Percentiles rank a stretch among this genome's conserved stretches.
phyloP scores from a whole-genome alignment of 2,113 vertebrate species.

The Anoplopoma fimbria region DNA sequence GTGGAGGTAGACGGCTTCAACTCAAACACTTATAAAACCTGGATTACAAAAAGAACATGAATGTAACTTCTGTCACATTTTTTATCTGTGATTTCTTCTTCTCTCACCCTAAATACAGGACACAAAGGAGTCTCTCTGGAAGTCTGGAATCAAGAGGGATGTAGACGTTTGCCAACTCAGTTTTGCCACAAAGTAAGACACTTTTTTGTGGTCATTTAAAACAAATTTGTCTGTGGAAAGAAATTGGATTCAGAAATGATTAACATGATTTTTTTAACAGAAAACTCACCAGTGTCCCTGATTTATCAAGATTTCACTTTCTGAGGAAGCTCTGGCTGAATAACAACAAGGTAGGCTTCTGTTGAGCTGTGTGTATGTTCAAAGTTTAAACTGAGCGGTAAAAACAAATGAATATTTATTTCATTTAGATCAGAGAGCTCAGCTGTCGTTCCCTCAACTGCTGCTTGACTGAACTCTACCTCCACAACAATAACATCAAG shows the following conservation, averaged over 20 bases:
- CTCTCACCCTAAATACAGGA: constrained; percentile 6
- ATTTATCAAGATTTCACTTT: constrained; percentile 82
- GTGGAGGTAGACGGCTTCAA: neutral
- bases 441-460: constrained; percentile 80
- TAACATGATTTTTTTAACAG: constrained; percentile 57
- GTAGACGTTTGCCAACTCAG: constrained; percentile 43
- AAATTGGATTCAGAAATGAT: too few species aligned
- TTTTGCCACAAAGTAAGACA: constrained; percentile 44
- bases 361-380: neutral
- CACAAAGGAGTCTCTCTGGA: constrained; percentile 3
- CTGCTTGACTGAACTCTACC: constrained; percentile 81
- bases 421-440: constrained; percentile 83
- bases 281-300: constrained; percentile 78
- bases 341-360: constrained; percentile 83
- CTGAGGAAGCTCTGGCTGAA: constrained; percentile 87
- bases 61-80: neutral
- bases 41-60: neutral
- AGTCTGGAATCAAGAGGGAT: constrained; percentile 34
- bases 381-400: neutral
- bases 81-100: neutral
- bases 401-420: neutral
- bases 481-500: constrained; percentile 44
- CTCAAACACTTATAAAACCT: neutral
- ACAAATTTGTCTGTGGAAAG: neutral
- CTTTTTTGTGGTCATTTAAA: neutral